Evolutionary conservation across 2,113 vertebrate genomes (phyloP).

Genomic region (Haplochromis burtoni): DNA sequence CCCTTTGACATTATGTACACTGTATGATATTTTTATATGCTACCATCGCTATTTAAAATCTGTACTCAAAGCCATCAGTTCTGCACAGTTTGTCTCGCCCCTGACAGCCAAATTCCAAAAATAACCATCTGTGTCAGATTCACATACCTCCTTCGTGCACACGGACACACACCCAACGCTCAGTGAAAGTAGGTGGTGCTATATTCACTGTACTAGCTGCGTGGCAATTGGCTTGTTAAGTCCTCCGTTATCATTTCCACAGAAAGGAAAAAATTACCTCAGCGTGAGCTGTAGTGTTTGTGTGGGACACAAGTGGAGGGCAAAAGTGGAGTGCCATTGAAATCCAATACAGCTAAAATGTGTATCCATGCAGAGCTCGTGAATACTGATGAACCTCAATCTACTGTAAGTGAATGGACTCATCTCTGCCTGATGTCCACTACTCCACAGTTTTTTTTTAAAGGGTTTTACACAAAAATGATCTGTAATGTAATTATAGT

Average conservation of each 20-base stretch:
- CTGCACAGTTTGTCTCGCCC: constrained; percentile 2
- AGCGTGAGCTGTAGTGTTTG: constrained; percentile 1
- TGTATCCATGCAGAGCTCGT: not conserved
- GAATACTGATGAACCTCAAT: constrained; percentile 15
- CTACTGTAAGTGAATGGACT: constrained; percentile 6
- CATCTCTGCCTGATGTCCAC: not conserved
- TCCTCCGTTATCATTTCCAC: constrained; percentile 7
- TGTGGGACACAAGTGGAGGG: constrained; percentile 30
- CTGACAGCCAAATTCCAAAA: constrained; percentile 46
- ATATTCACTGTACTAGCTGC: constrained; percentile 15
- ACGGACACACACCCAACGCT: not conserved
- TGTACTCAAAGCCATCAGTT: not conserved
- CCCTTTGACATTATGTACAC: not conserved
- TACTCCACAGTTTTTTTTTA: not conserved
- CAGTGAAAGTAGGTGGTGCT: constrained; percentile 29
- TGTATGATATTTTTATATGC: not conserved
- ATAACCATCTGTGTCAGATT: constrained; percentile 52
- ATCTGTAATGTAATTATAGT: not conserved
- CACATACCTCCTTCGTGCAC: not conserved
- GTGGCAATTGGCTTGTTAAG: constrained; percentile 21
- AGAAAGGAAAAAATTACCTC: constrained; percentile 1
- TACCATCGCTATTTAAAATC: not conserved
- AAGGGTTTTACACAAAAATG: not conserved
- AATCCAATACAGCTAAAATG: constrained; percentile 27
- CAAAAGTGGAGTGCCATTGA: constrained; percentile 23